Conservation (phyloP, 1,140 invertebrate species). For the Eciton burchellii region DNA sequence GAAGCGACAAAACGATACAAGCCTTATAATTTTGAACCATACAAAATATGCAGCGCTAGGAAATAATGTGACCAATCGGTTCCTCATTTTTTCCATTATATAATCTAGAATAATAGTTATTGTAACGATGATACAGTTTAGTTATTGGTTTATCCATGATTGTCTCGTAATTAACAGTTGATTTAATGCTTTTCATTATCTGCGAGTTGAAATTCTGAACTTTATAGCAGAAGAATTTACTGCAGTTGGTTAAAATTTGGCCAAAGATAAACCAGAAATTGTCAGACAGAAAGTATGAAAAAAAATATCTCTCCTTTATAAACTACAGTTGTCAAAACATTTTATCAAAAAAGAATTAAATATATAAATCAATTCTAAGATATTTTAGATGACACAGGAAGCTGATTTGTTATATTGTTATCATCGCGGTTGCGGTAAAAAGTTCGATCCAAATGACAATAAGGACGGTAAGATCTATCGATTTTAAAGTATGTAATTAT, state of each 20-base stretch:
- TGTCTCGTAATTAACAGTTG: too few relatives aligned
- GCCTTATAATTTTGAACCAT: too few relatives aligned
- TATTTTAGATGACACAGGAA: conserved; percentile 65
- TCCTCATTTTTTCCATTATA: too few relatives aligned
- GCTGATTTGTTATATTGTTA: conserved; percentile 89
- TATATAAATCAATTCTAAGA: neutral
- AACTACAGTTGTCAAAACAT: neutral
- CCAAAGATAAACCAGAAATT: neutral
- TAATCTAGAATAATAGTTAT: too few relatives aligned
- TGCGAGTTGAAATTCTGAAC: conserved; percentile 2
- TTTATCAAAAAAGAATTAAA: neutral
- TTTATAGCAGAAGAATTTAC: conserved; percentile 54
- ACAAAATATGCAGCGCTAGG: too few relatives aligned
- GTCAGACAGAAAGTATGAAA: neutral
- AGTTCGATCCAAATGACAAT: conserved; percentile 92
- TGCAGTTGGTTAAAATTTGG: too few relatives aligned
- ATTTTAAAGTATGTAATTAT: neutral
- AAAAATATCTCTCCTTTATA: neutral
- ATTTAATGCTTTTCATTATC: neutral
- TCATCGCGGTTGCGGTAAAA: conserved; percentile 96
- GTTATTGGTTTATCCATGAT: too few relatives aligned
- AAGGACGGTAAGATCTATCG: conserved; percentile 88
- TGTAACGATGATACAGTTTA: too few relatives aligned
- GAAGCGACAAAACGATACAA: too few relatives aligned
- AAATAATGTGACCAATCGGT: too few relatives aligned